Base-by-base conservation (phyloP, 2,888 invertebrate genomes). In the Drosophila basisetae region DNA sequence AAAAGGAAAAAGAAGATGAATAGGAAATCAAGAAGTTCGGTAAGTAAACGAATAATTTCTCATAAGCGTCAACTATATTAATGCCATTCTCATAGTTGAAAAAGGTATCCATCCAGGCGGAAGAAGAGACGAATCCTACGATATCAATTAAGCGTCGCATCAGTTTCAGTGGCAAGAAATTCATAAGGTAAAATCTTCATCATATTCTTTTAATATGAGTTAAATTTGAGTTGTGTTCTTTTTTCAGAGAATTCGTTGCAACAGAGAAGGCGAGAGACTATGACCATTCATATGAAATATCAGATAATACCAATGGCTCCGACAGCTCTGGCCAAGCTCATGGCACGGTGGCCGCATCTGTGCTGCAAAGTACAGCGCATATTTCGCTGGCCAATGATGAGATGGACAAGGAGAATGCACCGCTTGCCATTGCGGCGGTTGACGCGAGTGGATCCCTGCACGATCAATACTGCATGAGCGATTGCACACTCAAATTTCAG, bases 131-230 rank as follows among this genome's bases (percentile, higher is more conserved):
- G 10, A 66, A 76, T 60, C 22, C 52, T 50, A 49, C 47, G 7
- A 30, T 35, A 22, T 22, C 16, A 22, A 11, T 28, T 56, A 35
- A 80, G 66, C 80, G 88, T 62, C 90, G 87, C 58, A 90, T 88
- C 52, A 88, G 87, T 70, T 88, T 88, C 41, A 83, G 85, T 54
- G 90, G 78, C 22, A 89, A 85, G 31, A 88, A 88, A 39, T 82
- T 73, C 31, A 76, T 88, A 22, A 58, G 87, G 85, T 86, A 55
- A 47, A 41, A 5, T 4, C 6, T 35, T 16, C 2, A 41, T 28
- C 11, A 16, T 52, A n/a, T 35, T 31, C 13, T 28, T 30, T 10
- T 30, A 16, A 18, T 41, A 6, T 31, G 18, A 25, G 1, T 33
- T 10, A 11, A 41, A 13, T 37, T 1, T 9, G 10, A 0, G 7